These are phyloP conservation scores for Neoaliturus tenellus DNA, from an alignment of 2,888 invertebrate species.

Conservation along the genomic window DNA sequence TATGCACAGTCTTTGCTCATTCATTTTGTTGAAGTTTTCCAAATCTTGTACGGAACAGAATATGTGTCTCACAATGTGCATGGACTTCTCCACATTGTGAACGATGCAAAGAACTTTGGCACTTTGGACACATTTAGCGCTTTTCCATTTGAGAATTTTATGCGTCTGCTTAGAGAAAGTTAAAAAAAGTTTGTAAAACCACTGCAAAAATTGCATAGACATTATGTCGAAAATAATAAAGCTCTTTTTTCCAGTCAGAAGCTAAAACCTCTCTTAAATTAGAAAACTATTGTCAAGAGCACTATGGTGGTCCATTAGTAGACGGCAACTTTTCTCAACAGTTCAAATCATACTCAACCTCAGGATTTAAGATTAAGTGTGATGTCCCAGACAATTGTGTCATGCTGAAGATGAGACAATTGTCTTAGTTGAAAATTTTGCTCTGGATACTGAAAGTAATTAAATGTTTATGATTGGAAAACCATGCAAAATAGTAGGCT, in stretches of 20 bases:
- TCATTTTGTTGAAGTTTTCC: not conserved
- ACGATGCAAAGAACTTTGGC: not conserved
- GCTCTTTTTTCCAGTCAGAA: not conserved
- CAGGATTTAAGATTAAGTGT: not conserved
- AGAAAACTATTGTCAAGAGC: not conserved
- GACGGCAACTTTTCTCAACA: not conserved
- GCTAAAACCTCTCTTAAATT: not conserved
- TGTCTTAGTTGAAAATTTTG: not conserved
- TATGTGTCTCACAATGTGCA: constrained; percentile 7
- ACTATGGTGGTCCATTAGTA: not conserved
- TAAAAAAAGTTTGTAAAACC: not conserved
- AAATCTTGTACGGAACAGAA: not conserved
- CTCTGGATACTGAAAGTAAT: not conserved
- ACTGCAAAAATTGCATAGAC: not conserved
- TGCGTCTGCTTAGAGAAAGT: not conserved
- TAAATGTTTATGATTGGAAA: not conserved
- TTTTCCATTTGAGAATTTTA: not conserved
- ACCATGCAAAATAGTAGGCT: not conserved
- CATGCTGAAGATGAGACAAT: not conserved
- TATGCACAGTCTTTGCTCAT: no score
- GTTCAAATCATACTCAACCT: not conserved
- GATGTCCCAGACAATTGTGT: not conserved
- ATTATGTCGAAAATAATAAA: not conserved
- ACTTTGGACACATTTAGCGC: not conserved
- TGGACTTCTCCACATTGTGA: not conserved